Percentiles rank a stretch among this genome's conserved stretches.
Conservation (phyloP, 92 coral and sea anemone genomes). For the Actinernus sp. region DNA sequence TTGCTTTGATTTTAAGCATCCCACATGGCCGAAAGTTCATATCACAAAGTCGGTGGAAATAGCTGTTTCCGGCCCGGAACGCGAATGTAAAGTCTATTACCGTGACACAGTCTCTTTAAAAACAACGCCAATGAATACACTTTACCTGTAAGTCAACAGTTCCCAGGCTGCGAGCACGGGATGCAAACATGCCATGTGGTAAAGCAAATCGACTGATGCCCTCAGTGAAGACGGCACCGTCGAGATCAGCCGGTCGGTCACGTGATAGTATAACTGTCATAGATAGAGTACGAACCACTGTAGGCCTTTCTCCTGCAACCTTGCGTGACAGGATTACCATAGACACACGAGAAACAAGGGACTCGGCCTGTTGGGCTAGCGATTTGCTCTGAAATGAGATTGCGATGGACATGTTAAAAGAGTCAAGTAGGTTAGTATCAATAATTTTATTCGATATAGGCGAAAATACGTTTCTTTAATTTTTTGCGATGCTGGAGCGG, state of each 20-base stretch:
- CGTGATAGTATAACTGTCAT: conserved; percentile 5
- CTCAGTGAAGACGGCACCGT: neutral
- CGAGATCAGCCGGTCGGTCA: conserved; percentile 1
- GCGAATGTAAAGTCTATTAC: too few species aligned
- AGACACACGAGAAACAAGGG: conserved; percentile 5
- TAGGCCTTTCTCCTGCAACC: conserved; percentile 19
- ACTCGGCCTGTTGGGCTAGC: neutral
- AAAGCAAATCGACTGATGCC: conserved; percentile 1
- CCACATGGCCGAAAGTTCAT: too few species aligned
- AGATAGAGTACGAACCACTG: neutral
- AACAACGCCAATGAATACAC: neutral
- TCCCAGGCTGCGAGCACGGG: neutral
- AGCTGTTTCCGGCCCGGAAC: too few species aligned
- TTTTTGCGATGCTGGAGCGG: too few species aligned
- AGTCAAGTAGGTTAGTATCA: too few species aligned
- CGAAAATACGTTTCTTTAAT: too few species aligned
- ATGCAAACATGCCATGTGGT: conserved; percentile 17
- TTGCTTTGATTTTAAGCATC: too few species aligned
- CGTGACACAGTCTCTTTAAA: too few species aligned
- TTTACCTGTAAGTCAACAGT: conserved; percentile 19
- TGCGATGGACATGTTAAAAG: too few species aligned
- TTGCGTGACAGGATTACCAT: neutral
- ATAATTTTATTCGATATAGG: too few species aligned
- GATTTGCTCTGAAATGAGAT: conserved; percentile 10
- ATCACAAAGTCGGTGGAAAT: too few species aligned